phyloP scores from a whole-genome alignment of 2,113 vertebrate genomes.

The Tenebrosternarchus preto region DNA sequence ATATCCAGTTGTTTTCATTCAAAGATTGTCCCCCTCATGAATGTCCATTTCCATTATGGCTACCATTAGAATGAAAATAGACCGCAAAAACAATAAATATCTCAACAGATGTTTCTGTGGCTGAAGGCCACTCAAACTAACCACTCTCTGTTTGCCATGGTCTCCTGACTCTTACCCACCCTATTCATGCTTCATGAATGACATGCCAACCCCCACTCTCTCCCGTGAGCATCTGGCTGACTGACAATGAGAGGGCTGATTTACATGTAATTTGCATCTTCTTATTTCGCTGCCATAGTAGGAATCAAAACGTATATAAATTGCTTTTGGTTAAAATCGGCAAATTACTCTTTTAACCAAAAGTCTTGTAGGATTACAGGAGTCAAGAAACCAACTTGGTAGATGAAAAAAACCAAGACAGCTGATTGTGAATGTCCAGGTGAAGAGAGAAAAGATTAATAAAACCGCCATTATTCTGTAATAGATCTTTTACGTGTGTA shows the following conservation, averaged over 20 bases:
- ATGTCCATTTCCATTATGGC: neutral
- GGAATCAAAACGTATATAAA: neutral
- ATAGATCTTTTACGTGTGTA: neutral
- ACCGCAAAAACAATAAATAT: neutral
- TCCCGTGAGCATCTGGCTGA: conserved; percentile 19
- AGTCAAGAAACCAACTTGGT: neutral
- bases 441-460: neutral
- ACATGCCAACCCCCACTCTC: conserved; percentile 12
- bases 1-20: conserved; percentile 17
- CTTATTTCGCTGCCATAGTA: neutral
- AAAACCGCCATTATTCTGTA: neutral
- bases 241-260: conserved; percentile 4
- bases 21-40: neutral
- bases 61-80: neutral
- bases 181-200: conserved; percentile 51
- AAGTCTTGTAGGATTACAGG: neutral
- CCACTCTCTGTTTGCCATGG: conserved; percentile 41
- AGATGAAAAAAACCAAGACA: neutral
- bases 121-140: conserved; percentile 37
- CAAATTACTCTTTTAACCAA: neutral
- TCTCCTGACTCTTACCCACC: conserved; percentile 43
- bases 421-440: neutral
- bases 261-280: conserved; percentile 8
- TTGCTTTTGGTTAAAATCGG: neutral
- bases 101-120: conserved; percentile 28